Conservation (phyloP, 2,888 invertebrate species). For the Auanema sp. region DNA sequence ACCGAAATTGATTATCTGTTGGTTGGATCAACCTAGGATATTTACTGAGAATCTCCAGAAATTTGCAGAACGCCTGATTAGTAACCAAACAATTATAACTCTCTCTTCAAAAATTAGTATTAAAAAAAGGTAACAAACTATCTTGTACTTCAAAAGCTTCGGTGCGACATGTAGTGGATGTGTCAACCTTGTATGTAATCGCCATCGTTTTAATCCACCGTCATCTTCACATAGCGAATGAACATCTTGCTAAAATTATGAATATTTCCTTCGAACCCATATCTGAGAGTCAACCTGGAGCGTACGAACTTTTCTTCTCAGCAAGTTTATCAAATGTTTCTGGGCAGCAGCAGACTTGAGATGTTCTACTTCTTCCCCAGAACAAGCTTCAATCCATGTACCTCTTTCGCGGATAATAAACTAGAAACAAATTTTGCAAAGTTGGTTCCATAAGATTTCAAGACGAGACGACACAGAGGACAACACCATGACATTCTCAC, state of each 20-base stretch:
- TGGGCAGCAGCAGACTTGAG: no score
- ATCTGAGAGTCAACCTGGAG: no score
- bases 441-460: no score
- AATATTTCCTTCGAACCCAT: neutral
- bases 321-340: no score
- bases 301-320: no score
- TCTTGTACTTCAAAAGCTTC: constrained; percentile 8
- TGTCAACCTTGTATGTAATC: constrained; percentile 6
- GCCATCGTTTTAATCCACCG: constrained; percentile 2
- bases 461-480: no score
- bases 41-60: constrained; percentile 26
- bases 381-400: no score
- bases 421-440: no score
- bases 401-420: no score
- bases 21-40: constrained; percentile 11
- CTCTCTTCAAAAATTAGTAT: constrained; percentile 10
- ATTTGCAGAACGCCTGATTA: constrained; percentile 26
- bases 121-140: neutral
- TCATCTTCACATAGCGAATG: constrained; percentile 9
- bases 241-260: constrained; percentile 7
- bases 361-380: no score
- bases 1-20: constrained; percentile 4
- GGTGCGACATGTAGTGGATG: constrained; percentile 10
- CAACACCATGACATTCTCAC: no score
- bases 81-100: constrained; percentile 3